phyloP scores from a whole-genome alignment of 2,888 invertebrate species.

The Macrophya alboannulata region DNA sequence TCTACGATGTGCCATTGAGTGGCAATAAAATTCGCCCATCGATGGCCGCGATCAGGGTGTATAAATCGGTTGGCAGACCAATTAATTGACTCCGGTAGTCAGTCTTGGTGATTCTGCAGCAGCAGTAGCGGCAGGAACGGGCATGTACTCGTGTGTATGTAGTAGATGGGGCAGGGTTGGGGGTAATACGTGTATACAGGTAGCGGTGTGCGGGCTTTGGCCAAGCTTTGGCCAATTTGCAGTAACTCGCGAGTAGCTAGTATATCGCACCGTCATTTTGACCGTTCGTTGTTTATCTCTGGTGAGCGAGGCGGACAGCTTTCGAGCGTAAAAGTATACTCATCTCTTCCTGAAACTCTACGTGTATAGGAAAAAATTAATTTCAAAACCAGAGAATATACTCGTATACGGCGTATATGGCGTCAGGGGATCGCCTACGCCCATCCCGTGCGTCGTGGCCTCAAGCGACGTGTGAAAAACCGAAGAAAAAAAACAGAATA shows the following conservation, averaged over 20 bases:
- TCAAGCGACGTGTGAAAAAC: slow-evolving; percentile 3
- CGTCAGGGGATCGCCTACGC: not conserved
- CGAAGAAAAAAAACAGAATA: not conserved
- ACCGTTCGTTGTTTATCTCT: slow-evolving; percentile 44
- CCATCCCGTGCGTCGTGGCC: not conserved
- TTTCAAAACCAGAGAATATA: slow-evolving; percentile 2
- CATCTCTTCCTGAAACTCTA: not conserved
- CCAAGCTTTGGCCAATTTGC: slow-evolving; percentile 71
- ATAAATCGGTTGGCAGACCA: slow-evolving; percentile 71
- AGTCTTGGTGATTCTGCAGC: slow-evolving; percentile 20
- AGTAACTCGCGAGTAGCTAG: slow-evolving; percentile 69
- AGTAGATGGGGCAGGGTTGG: not conserved
- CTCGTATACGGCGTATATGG: not conserved
- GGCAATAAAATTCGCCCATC: slow-evolving; percentile 70
- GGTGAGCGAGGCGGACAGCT: slow-evolving; percentile 30
- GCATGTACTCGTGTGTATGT: not conserved
- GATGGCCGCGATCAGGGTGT: slow-evolving; percentile 58
- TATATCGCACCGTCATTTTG: slow-evolving; percentile 27
- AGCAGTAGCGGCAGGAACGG: not conserved
- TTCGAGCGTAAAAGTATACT: slow-evolving; percentile 28
- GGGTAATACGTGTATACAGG: not conserved
- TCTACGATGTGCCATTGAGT: not conserved
- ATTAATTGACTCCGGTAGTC: slow-evolving; percentile 68
- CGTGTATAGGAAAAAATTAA: slow-evolving; percentile 36
- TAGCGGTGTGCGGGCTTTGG: slow-evolving; percentile 45